Evolutionary conservation across 2,888 invertebrate species (phyloP), one percentile per base, ranked within the genome.

Genomic region (Pseudolycoriella hygida): DNA sequence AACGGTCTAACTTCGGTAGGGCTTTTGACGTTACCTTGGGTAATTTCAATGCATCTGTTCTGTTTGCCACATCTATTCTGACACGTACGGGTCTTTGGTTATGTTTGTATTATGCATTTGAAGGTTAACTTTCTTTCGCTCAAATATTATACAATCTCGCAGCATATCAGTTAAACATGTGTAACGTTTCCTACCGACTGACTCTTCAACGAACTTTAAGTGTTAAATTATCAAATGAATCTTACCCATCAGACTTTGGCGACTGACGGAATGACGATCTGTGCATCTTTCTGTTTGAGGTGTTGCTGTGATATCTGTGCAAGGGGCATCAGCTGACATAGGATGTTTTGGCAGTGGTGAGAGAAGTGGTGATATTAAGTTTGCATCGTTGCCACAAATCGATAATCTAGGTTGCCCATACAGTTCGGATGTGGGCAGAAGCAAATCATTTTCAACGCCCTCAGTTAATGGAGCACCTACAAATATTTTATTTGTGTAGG

Each of bases 361-460:
- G n/a, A 34, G 15, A 34, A 14, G 34, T 34, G 34, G 34, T 14
- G 34, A 14, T 47, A 57, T 56, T 37, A 63, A 53, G 38, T 39
- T 48, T 17, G 49, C 47, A 15, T 52, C 48, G 48, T 60, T 57
- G 44, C 62, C 62, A 53, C 62, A 64, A 31, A 64, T 51, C 39
- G 64, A 64, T 32, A 64, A 56, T 38, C 64, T 60, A 15, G 63
- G 63, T 51, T 64, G 62, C 56, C 61, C 39, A n/a, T 38, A 37
- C 38, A 43, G 43, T 11, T 46, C 38, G 18, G 60, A 52, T 58
- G 61, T 48, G 57, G 57, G 47, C 59, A 57, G 47, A 40, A 50
- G 50, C 47, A 48, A 50, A 25, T 42, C 42, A 30, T 42, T 42
- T 30, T 42, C 42, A 30, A 42, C 17, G 25, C 17, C 12, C 30